Evolutionary conservation across 2,113 vertebrate species (phyloP), one percentile per base, ranked within the genome.

Genomic region (Telmatochromis brichardi): DNA sequence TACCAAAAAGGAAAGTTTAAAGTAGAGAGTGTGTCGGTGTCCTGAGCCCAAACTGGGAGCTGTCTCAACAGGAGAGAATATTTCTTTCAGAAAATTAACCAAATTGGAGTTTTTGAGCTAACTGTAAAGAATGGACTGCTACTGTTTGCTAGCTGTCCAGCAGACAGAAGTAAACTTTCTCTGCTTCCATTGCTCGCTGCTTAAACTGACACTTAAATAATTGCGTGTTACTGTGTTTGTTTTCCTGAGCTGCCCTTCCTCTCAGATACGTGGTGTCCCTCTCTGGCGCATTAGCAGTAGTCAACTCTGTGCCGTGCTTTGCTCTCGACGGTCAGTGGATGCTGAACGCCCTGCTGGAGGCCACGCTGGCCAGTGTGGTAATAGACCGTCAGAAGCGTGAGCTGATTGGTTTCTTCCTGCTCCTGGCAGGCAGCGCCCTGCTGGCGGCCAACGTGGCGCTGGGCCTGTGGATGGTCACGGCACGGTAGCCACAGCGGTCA

Each of bases 311-410:
- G 28, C 99, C 99, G 6, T 99, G 99, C 93, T 99, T 99, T 0
- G 98, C 99, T 28, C 96, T 99, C 89, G 99, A 99, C 53, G 99
- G 99, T 10, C 99, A 99, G 91, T 99, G 99, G 99, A 99, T 99
- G 96, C 96, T 99, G 86, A 98, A 97, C 90, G 98, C 99, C 3
- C 98, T 99, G 90, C 94, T 99, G 92, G 99, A 99, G 96, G 98
- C 97, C 81, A 98, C 98, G 1, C 95, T 99, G 92, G 97, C 97
- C 42, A 95, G 96, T 35, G 90, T 98, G 53, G 96, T 99, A 85
- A 96, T 96, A 19, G 98, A 99, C 90, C 98, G 97, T 53, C 97
- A 97, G 82, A 97, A 96, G 93, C 97, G 98, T 15, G 98, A 99
- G 90, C 96, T 99, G 82, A 90, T 99, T 87, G 98, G 97, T 14